Evolutionary conservation across 2,797 vertebrate genomes (phyloP).

Genomic region (Streptopelia turtur): DNA sequence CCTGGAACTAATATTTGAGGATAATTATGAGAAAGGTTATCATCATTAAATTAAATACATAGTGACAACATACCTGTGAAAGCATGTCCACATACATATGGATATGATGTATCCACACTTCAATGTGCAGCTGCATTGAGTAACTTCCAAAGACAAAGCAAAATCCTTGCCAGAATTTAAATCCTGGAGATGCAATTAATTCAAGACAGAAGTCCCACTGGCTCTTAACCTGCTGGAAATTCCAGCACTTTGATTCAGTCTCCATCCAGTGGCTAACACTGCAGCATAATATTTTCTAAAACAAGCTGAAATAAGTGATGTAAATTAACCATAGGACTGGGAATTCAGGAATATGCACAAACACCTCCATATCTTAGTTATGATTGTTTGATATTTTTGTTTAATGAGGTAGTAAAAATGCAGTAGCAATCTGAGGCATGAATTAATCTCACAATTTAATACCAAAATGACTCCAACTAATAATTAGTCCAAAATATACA

Average conservation of each 20-base stretch:
- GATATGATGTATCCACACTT: background rate
- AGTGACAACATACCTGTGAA: background rate
- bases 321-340: fast-evolving
- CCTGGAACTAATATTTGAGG: background rate
- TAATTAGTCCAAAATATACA: background rate
- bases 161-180: background rate
- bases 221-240: background rate
- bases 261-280: background rate
- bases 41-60: background rate
- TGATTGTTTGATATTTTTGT: background rate
- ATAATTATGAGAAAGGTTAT: background rate
- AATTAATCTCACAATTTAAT: background rate
- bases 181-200: background rate
- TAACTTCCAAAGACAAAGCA: background rate
- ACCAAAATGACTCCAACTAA: background rate
- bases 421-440: background rate
- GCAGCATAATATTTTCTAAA: background rate
- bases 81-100: background rate
- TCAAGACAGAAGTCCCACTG: background rate
- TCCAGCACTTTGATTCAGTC: background rate
- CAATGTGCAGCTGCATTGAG: background rate
- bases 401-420: background rate
- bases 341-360: background rate
- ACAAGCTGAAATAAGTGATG: background rate
- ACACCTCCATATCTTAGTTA: background rate